Evolutionary conservation across 2,888 invertebrate species (phyloP).

Genomic region (Aspidapion aeneum): DNA sequence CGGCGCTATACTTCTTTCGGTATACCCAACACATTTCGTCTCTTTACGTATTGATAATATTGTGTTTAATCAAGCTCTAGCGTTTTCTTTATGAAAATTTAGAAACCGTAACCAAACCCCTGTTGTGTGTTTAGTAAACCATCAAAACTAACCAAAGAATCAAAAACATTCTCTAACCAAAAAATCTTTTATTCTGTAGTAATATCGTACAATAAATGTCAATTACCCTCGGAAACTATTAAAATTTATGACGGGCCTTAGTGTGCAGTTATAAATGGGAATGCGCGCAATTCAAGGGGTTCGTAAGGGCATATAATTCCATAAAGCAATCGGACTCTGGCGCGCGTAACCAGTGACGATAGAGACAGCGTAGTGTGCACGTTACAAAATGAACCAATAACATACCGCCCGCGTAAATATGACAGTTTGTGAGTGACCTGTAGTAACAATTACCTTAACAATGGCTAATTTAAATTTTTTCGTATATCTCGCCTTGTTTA

Average conservation of each 20-base stretch:
- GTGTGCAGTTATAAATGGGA: slow-evolving; percentile 28
- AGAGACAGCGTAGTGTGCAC: slow-evolving; percentile 21
- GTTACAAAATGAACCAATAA: not conserved
- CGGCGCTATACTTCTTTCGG: too few species aligned
- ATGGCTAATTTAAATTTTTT: not conserved
- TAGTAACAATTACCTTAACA: not conserved
- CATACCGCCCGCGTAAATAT: not conserved
- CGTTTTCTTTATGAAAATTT: not conserved
- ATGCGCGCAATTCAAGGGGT: slow-evolving; percentile 28
- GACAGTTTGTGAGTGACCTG: not conserved
- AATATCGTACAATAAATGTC: slow-evolving; percentile 24
- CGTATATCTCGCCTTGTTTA: not conserved
- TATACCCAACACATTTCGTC: too few species aligned
- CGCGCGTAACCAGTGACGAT: slow-evolving; percentile 30
- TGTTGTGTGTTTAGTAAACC: not conserved
- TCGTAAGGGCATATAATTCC: slow-evolving; percentile 28
- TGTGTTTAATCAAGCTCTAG: too few species aligned
- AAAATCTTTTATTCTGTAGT: slow-evolving; percentile 17
- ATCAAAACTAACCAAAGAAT: not conserved
- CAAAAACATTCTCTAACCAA: slow-evolving; percentile 12
- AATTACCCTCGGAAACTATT: slow-evolving; percentile 30
- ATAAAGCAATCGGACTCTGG: slow-evolving; percentile 22
- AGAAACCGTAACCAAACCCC: not conserved
- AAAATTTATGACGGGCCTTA: slow-evolving; percentile 33
- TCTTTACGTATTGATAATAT: not conserved